Evolutionary conservation across 2,797 vertebrate genomes (phyloP).

Genomic region (Gymnothorax reevesii): DNA sequence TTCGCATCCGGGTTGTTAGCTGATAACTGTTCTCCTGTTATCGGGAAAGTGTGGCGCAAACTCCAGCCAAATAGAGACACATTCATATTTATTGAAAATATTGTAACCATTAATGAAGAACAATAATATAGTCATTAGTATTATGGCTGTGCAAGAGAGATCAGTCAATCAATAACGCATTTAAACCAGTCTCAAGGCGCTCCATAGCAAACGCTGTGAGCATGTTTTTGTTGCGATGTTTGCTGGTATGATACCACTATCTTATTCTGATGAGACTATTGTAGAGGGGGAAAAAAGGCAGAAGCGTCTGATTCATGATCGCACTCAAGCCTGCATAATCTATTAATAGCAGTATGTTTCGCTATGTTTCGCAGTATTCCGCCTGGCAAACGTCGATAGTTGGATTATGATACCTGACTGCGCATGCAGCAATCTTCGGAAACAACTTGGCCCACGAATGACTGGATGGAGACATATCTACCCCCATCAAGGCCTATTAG

Average conservation of each 20-base stretch:
- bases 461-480: neutral
- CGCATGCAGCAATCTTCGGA: neutral
- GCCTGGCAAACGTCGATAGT: neutral
- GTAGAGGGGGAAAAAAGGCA: neutral
- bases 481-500: constrained; percentile 3
- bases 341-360: neutral
- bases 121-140: neutral
- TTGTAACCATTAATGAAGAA: neutral
- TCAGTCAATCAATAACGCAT: neutral
- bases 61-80: neutral
- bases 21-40: neutral
- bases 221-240: no score
- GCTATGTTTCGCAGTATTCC: neutral
- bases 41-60: neutral
- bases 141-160: neutral
- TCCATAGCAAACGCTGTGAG: neutral
- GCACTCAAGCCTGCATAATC: neutral
- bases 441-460: neutral
- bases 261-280: neutral
- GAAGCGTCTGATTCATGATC: neutral
- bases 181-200: neutral
- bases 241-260: neutral
- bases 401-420: neutral
- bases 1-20: neutral
- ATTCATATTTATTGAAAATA: neutral